Percentiles rank a stretch among this genome's conserved stretches.
phyloP scores from a whole-genome alignment of 2,113 vertebrate species.

The Campylomormyrus tamandua region DNA sequence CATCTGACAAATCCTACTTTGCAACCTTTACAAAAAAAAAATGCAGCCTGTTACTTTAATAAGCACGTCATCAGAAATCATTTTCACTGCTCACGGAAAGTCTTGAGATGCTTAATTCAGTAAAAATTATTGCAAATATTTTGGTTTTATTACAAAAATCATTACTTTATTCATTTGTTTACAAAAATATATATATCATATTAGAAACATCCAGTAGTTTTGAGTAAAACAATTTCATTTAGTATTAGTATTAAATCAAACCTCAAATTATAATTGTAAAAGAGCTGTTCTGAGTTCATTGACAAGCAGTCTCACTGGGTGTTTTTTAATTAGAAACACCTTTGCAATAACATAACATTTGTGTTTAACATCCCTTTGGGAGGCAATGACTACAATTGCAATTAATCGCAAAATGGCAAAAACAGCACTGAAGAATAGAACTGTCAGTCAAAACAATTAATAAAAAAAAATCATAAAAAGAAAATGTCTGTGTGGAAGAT shows the following conservation, averaged over 20 bases:
- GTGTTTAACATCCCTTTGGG: background rate
- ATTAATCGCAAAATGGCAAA: background rate
- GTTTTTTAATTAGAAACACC: background rate
- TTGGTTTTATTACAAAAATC: background rate
- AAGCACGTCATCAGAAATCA: background rate
- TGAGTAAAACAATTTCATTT: background rate
- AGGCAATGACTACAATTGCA: background rate
- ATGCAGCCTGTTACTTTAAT: conserved; percentile 17
- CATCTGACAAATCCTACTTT: conserved; percentile 30
- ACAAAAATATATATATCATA: background rate
- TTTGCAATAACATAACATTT: background rate
- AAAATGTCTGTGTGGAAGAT: background rate
- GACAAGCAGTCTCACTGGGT: background rate
- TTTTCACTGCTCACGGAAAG: background rate
- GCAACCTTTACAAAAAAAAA: conserved; percentile 45
- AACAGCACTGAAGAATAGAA: background rate
- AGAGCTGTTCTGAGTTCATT: background rate
- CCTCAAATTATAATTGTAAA: background rate
- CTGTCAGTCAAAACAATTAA: background rate
- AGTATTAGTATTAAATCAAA: background rate
- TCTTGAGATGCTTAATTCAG: background rate
- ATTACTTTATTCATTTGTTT: background rate
- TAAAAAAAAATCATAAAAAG: background rate
- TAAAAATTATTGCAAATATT: background rate
- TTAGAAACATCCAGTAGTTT: background rate